Evolutionary conservation across 2,113 vertebrate genomes (phyloP).

Genomic region (Podiceps cristatus): DNA sequence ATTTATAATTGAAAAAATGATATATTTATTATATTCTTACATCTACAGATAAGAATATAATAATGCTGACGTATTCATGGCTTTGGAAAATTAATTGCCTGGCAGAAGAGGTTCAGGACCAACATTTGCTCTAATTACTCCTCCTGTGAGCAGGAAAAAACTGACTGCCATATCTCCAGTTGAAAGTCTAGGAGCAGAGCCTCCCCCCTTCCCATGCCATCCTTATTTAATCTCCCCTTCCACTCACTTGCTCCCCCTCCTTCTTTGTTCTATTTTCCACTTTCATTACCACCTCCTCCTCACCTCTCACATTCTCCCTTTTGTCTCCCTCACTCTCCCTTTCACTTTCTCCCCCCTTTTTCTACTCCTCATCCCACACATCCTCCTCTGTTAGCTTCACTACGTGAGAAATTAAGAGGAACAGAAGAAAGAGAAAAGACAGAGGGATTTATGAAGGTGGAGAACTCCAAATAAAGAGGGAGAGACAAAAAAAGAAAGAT

Average conservation of each 20-base stretch:
- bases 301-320: constrained; percentile 54
- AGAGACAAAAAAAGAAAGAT: constrained; percentile 51
- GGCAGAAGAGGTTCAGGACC: constrained; percentile 9
- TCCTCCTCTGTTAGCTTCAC: constrained; percentile 50
- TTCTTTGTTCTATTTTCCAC: constrained; percentile 66
- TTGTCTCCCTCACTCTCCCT: constrained; percentile 54
- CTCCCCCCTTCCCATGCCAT: not conserved
- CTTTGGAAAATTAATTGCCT: not conserved
- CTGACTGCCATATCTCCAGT: not conserved
- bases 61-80: not conserved
- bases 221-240: constrained; percentile 34
- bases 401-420: constrained; percentile 17
- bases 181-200: not conserved
- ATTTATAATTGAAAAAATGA: no score
- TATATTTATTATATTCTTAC: not conserved
- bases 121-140: constrained; percentile 18
- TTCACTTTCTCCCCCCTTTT: constrained; percentile 26
- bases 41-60: not conserved
- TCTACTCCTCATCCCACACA: constrained; percentile 63
- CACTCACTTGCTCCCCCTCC: not conserved
- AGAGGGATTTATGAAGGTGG: constrained; percentile 57
- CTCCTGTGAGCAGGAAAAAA: not conserved
- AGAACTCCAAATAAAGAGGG: constrained; percentile 41
- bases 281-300: constrained; percentile 62
- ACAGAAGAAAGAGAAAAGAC: constrained; percentile 61